Evolutionary conservation across 2,888 invertebrate genomes (phyloP), one percentile per base, ranked within the genome.

Genomic region (Acanthococcus lagerstroemiae): DNA sequence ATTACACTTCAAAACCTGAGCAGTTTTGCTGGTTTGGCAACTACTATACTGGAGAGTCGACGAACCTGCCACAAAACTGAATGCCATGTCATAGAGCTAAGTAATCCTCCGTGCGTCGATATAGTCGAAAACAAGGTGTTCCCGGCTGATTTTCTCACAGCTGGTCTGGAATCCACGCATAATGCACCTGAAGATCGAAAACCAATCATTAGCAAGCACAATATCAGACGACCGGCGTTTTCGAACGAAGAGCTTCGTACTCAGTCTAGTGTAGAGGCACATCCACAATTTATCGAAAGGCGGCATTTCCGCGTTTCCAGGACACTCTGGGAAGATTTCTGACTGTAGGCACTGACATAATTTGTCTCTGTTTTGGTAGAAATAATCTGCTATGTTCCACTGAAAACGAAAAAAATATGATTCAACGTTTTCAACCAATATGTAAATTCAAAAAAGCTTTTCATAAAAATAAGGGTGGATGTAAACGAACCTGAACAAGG

Each of bases 301-400:
- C 19, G 90, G 88, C 80, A 92, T 84, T 72, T 90, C 87, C 3
- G 87, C 82, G 58, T 87, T 88, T 70, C 87, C 86, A 17, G 90
- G 90, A 76, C 89, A 87, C 74, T 90, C 90, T 1, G 90, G 90
- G 71, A 88, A 84, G 30, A 88, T 85, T 73, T 91, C 90, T 72
- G 83, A 85, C 27, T 84, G 83, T 68, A 90, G 78, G 21, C 87
- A 86, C 65, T 83, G 82, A 72, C 84, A 84, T 54, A 92, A 77
- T 77, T 88, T 88, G 71, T 90, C 89, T 73, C 92, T 88, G 76
- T 95, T 95, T 82, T 95, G 95, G 79, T 89, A 94, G 73, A 96
- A 87, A 76, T 94, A 95, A 79, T 97, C 97, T 0, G 95, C 94
- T 73, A 97, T 95, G 76, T 96, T 97, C 97, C 96, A 97, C 94